phyloP scores from a whole-genome alignment of 2,113 vertebrate species.

The Caranx ignobilis region DNA sequence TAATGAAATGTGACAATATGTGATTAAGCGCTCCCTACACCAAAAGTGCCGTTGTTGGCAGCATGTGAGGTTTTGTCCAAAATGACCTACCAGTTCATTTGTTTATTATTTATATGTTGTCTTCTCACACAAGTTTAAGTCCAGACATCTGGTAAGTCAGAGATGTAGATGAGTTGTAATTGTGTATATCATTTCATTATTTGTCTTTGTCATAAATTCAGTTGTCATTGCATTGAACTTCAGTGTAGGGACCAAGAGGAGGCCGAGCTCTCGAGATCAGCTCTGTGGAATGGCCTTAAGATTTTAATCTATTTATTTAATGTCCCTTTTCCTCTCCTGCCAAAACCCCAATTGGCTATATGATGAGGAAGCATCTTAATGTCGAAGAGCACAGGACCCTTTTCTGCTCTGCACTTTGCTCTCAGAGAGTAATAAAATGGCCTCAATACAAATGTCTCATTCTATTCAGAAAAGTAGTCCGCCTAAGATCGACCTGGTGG shows the following conservation, averaged over 20 bases:
- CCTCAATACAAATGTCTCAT: constrained; percentile 49
- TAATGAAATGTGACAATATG: constrained; percentile 46
- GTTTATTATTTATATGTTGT: neutral
- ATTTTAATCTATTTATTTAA: constrained; percentile 19
- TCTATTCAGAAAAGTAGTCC: constrained; percentile 46
- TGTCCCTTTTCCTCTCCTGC: constrained; percentile 25
- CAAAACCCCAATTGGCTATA: constrained; percentile 19
- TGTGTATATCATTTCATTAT: neutral
- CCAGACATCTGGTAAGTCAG: neutral
- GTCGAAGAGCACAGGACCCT: neutral
- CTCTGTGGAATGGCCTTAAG: neutral
- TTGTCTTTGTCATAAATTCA: neutral
- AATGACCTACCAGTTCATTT: neutral
- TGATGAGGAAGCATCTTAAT: constrained; percentile 16
- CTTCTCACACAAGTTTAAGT: neutral
- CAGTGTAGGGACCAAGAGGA: neutral
- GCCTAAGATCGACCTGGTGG: neutral
- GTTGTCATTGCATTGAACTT: neutral
- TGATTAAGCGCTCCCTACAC: neutral
- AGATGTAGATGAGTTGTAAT: neutral
- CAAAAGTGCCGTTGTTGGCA: neutral
- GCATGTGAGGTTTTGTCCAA: neutral
- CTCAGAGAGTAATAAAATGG: constrained; percentile 35
- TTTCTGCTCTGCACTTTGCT: constrained; percentile 20
- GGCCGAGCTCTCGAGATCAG: neutral